phyloP scores from a whole-genome alignment of 2,888 invertebrate species.

The Leucozona laternaria region DNA sequence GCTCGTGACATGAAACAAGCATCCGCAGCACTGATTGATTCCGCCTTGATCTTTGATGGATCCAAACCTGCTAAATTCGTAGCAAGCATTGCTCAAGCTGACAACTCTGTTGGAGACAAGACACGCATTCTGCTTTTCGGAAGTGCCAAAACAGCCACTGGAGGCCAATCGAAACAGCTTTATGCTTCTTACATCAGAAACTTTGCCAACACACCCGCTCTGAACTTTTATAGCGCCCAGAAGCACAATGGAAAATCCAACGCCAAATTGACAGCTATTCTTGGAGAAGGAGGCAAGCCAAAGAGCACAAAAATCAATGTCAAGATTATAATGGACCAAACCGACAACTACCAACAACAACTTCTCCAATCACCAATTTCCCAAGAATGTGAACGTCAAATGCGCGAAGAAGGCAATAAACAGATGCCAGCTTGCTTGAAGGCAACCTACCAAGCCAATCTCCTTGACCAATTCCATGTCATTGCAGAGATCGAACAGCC shows the following conservation, averaged over 20 bases:
- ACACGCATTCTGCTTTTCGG: slow-evolving; percentile 85
- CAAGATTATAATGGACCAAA: slow-evolving; percentile 84
- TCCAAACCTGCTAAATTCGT: slow-evolving; percentile 85
- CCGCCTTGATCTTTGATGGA: slow-evolving; percentile 85
- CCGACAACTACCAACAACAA: slow-evolving; percentile 84
- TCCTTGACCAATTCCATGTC: slow-evolving; percentile 85
- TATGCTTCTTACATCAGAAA: slow-evolving; percentile 81
- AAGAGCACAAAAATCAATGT: slow-evolving; percentile 82
- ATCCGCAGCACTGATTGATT: slow-evolving; percentile 82
- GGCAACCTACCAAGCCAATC: slow-evolving; percentile 85
- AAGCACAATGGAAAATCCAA: slow-evolving; percentile 85
- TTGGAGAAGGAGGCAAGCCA: slow-evolving; percentile 84
- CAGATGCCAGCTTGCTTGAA: slow-evolving; percentile 86
- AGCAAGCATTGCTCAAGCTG: slow-evolving; percentile 85
- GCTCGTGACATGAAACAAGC: slow-evolving; percentile 84
- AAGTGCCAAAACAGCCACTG: slow-evolving; percentile 56
- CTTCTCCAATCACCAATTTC: slow-evolving; percentile 84
- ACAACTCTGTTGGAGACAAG: slow-evolving; percentile 86
- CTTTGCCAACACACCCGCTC: slow-evolving; percentile 84
- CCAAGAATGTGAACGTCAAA: slow-evolving; percentile 83
- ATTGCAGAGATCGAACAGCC: slow-evolving; percentile 85
- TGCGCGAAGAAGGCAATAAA: slow-evolving; percentile 84
- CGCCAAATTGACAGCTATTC: slow-evolving; percentile 84
- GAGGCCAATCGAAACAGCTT: slow-evolving; percentile 81
- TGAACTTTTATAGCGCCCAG: slow-evolving; percentile 85